A percentile compares a stretch with the other conserved stretches of the same genome.
phyloP scores from a whole-genome alignment of 2,797 vertebrate genomes.

The Discoglossus pictus region DNA sequence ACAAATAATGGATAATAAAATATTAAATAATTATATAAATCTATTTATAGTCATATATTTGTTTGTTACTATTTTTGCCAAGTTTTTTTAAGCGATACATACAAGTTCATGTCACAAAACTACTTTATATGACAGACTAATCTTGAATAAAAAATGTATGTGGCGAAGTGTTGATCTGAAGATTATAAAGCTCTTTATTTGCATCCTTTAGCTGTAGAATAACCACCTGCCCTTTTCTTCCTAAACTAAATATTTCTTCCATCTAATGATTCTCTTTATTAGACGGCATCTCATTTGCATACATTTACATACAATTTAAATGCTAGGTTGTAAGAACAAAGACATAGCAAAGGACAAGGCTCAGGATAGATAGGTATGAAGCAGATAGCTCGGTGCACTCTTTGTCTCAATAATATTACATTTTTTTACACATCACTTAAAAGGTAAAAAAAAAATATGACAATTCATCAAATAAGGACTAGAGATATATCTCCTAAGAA shows the following conservation, averaged over 20 bases:
- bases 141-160: no score
- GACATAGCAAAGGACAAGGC: constrained; percentile 78
- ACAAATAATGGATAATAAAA: no score
- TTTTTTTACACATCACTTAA: constrained; percentile 67
- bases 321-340: constrained; percentile 81
- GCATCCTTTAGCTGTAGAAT: constrained; percentile 72
- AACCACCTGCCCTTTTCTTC: constrained; percentile 71
- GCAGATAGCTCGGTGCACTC: constrained; percentile 69
- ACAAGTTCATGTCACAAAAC: no score
- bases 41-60: no score
- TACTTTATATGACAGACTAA: no score
- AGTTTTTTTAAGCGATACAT: no score
- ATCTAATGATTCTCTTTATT: constrained; percentile 85
- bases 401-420: constrained; percentile 76
- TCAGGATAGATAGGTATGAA: constrained; percentile 74
- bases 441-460: constrained; percentile 74
- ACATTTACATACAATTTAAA: constrained; percentile 85
- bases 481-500: constrained; percentile 59
- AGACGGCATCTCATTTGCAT: constrained; percentile 83
- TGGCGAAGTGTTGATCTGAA: no score
- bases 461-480: constrained; percentile 72
- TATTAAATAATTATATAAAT: no score
- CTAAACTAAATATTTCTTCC: constrained; percentile 83
- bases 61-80: no score
- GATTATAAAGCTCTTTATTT: no score